Evolutionary conservation across 2,888 invertebrate species (phyloP), one percentile per base, ranked within the genome.

Genomic region (Allophyes oxyacanthae): DNA sequence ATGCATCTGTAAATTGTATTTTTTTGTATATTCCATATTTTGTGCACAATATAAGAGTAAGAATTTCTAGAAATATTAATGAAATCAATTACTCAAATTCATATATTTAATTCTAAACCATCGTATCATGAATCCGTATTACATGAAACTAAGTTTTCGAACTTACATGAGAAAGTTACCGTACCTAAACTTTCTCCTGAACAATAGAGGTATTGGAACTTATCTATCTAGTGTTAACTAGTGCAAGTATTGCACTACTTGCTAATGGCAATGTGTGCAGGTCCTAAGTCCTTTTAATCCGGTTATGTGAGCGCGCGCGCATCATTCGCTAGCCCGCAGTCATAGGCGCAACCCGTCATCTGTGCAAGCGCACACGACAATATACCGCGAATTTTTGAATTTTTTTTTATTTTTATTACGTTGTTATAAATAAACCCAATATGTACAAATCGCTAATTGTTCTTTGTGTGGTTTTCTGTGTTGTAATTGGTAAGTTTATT

Each of bases 371-470:
- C 66, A 64, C 71, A 57, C 72, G 57, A 59, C 57, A 55, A 48
- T 57, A 55, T 14, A 68, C 73, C 74, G 77, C 75, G 66, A 76
- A 73, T 64, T 54, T 25, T 59, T 61, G 60, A 66, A 54, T 41
- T 44, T 62, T 63, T 60, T 8, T 6, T 4, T 28, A 28, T 63
- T 72, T 71, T 64, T 59, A 68, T 64, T 45, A 6, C 14, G 11
- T 9, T 7, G 0, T 38, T 9, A n/a, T 44, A 49, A 43, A 56
- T 44, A 43, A n/a, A 26, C 50, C 57, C 60, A 83, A 80, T 72
- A 93, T 93, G 93, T 88, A 85, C 71, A 93, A 93, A 77, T 84
- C 87, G 8, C 54, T 89, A 15, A 78, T 90, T 76, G 48, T 92
- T 53, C 75, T 92, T 69, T 88, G 91, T 88, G 87, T 87, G 67